A percentile compares a stretch with the other conserved stretches of the same genome.
Evolutionary conservation across 2,888 invertebrate species (phyloP).

Genomic region (Xestia ashworthii): DNA sequence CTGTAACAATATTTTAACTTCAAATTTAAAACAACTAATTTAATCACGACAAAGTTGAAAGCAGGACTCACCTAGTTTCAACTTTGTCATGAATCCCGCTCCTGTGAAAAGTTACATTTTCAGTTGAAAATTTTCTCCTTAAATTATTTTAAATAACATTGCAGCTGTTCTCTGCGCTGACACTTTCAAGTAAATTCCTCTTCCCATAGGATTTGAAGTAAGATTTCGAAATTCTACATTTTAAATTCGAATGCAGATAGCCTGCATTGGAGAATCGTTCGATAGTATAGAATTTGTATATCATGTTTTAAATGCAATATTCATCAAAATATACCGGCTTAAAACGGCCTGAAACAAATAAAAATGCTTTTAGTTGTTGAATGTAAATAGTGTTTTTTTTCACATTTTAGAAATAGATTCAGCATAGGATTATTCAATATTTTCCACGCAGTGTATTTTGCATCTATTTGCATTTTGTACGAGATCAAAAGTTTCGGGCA

Average conservation of each 20-base stretch:
- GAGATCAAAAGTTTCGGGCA: background rate
- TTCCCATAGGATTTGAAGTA: constrained; percentile 39
- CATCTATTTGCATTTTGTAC: background rate
- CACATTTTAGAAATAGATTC: background rate
- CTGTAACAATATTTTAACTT: background rate
- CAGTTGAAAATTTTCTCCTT: constrained; percentile 14
- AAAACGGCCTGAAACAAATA: background rate
- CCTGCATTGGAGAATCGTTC: constrained; percentile 19
- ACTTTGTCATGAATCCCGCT: background rate
- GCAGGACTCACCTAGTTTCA: constrained; percentile 13
- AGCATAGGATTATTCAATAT: constrained; percentile 4
- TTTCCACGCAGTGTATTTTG: constrained; percentile 1
- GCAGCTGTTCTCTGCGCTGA: constrained; percentile 15
- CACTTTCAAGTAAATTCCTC: constrained; percentile 37
- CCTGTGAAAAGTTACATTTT: constrained; percentile 17
- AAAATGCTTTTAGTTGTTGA: background rate
- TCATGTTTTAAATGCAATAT: too few species aligned
- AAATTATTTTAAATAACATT: constrained; percentile 31
- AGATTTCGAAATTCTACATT: constrained; percentile 28
- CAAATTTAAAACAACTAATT: constrained; percentile 10
- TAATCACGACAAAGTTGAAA: constrained; percentile 21
- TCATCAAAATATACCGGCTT: background rate
- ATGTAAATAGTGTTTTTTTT: background rate
- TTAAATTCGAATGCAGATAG: constrained; percentile 30
- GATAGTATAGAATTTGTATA: background rate